Evolutionary conservation across 2,113 vertebrate species (phyloP), one percentile per base, ranked within the genome.

Genomic region (Euleptes europaea): DNA sequence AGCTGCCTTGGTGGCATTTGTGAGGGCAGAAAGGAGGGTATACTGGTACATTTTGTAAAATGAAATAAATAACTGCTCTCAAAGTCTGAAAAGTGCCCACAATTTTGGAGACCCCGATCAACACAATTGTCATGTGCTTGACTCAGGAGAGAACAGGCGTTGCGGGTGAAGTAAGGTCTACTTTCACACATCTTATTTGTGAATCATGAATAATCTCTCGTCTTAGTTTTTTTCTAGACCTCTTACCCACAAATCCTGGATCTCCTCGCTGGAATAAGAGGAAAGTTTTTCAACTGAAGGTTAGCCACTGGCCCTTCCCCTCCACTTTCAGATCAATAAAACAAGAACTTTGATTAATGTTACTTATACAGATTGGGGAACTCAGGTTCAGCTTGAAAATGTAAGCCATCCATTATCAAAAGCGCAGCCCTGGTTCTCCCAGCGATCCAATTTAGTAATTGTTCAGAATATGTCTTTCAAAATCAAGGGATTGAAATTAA

Each of bases 401-500:
- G 42, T 28, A 83, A 87, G 71, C 35, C 80, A 87, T 80, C 90
- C 77, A 63, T 92, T 84, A 69, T 54, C 49, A 60, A 57, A 38
- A 91, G 38, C 67, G 90, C 38, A 38, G 74, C 19, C 71, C 65
- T 0, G 38, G 79, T 85, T 90, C 90, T 81, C 84, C 71, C 76
- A 85, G 85, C 44, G 81, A 81, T 69, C 67, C 84, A 87, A 83
- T 69, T 72, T 1, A 72, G 26, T 83, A 86, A 79, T 91, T 93
- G 76, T 75, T 74, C 70, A 5, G 38, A 88, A 85, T 75, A 84
- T 72, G 63, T 84, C 69, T 88, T 92, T 80, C 88, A 78, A 83
- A 78, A 74, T 71, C 15, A 44, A 80, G 26, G 14, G 67, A 21
- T 6, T 15, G 33, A 23, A 44, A 81, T 51, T n/a, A 70, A 26